Evolutionary conservation across 2,113 vertebrate species (phyloP).

Genomic region (Carassius gibelio): DNA sequence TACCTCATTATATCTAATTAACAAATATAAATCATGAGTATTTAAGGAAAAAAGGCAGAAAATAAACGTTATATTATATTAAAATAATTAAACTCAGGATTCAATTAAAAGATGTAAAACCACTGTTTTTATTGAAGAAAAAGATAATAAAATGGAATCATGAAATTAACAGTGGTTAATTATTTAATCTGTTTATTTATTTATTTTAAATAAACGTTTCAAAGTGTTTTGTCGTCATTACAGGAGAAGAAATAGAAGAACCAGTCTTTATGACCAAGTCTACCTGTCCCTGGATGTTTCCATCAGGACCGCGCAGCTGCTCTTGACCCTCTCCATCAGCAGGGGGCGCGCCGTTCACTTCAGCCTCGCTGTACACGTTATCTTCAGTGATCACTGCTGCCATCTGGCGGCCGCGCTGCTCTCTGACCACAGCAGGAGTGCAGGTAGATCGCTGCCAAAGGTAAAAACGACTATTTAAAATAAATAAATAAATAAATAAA

Average conservation of each 20-base stretch:
- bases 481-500: not conserved
- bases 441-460: not conserved
- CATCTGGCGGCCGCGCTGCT: slow-evolving; percentile 68
- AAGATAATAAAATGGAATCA: not conserved
- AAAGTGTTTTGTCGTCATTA: too few relatives aligned
- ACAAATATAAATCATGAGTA: not conserved
- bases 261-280: too few relatives aligned
- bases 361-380: slow-evolving; percentile 49
- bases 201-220: too few relatives aligned
- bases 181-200: not conserved
- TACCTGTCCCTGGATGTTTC: slow-evolving; percentile 71
- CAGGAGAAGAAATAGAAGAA: too few relatives aligned
- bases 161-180: not conserved
- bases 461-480: not conserved
- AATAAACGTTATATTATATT: not conserved
- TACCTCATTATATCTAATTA: not conserved
- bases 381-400: slow-evolving; percentile 64
- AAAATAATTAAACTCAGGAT: too few relatives aligned
- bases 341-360: slow-evolving; percentile 42
- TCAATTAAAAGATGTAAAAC: not conserved
- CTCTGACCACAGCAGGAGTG: not conserved
- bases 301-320: slow-evolving; percentile 60
- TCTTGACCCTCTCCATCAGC: slow-evolving; percentile 57
- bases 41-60: not conserved
- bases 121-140: not conserved